Conservation (phyloP, 2,888 invertebrate genomes). For the Xylota sylvarum region DNA sequence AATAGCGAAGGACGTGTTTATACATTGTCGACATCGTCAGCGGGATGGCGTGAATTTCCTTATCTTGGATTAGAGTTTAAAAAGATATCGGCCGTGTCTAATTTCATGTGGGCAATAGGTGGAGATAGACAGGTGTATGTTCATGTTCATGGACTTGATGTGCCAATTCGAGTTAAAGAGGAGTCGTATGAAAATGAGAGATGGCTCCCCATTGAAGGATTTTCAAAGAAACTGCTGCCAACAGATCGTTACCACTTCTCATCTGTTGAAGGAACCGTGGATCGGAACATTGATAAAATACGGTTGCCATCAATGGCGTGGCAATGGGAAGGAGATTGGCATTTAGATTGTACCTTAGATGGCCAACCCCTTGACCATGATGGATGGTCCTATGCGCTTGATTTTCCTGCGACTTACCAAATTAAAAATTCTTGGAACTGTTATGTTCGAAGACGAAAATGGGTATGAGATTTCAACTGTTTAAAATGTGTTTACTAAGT, state of each 20-base stretch:
- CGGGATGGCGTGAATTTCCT: slow-evolving; percentile 94
- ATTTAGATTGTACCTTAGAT: slow-evolving; percentile 92
- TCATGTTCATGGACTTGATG: slow-evolving; percentile 94
- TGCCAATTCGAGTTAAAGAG: slow-evolving; percentile 95
- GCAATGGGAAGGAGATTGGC: slow-evolving; percentile 99
- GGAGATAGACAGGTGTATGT: slow-evolving; percentile 97
- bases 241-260: slow-evolving; percentile 96
- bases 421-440: slow-evolving; percentile 95
- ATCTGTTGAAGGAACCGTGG: slow-evolving; percentile 92
- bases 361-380: slow-evolving; percentile 95
- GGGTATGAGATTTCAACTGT: slow-evolving; percentile 86
- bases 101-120: slow-evolving; percentile 96
- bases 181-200: slow-evolving; percentile 97
- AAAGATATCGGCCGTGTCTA: slow-evolving; percentile 92
- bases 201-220: slow-evolving; percentile 96
- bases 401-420: slow-evolving; percentile 94
- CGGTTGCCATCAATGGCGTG: slow-evolving; percentile 96
- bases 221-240: slow-evolving; percentile 92
- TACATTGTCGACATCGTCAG: slow-evolving; percentile 91
- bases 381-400: slow-evolving; percentile 97
- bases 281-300: slow-evolving; percentile 92
- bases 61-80: slow-evolving; percentile 95
- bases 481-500: not conserved
- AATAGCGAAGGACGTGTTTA: slow-evolving; percentile 96
- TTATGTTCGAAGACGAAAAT: slow-evolving; percentile 94